These are phyloP conservation scores for Sorex araneus DNA, from an alignment of 2,113 vertebrate genomes.

Conservation along the genomic window DNA sequence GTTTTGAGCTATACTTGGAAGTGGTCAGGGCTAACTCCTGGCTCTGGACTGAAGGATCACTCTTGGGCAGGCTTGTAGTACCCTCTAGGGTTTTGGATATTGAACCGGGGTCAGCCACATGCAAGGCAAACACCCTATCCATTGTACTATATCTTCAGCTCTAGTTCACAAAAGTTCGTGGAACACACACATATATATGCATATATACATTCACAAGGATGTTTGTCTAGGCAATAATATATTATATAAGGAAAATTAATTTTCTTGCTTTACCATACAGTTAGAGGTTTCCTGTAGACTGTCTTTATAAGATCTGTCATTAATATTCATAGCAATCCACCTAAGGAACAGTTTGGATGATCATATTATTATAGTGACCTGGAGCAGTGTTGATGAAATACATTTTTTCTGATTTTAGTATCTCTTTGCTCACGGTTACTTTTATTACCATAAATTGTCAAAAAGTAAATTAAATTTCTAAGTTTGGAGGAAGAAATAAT, in stretches of 20 bases:
- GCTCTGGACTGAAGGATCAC: too few relatives aligned
- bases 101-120: too few relatives aligned
- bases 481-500: conserved; percentile 18
- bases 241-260: background rate
- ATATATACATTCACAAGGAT: background rate
- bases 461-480: conserved; percentile 32
- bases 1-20: too few relatives aligned
- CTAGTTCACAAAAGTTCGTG: background rate
- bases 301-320: conserved; percentile 7
- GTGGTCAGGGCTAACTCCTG: too few relatives aligned
- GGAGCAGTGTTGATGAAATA: background rate
- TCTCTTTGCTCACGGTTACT: conserved; percentile 36
- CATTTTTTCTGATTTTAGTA: conserved; percentile 26
- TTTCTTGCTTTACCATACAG: conserved; percentile 14
- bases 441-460: conserved; percentile 43
- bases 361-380: conserved; percentile 35
- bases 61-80: too few relatives aligned
- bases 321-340: conserved; percentile 31
- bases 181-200: background rate
- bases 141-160: too few relatives aligned
- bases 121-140: too few relatives aligned
- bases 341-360: conserved; percentile 53
- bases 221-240: background rate
- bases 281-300: background rate
- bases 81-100: too few relatives aligned